phyloP scores from a whole-genome alignment of 2,888 invertebrate genomes.

The Drosophila multiciliata region DNA sequence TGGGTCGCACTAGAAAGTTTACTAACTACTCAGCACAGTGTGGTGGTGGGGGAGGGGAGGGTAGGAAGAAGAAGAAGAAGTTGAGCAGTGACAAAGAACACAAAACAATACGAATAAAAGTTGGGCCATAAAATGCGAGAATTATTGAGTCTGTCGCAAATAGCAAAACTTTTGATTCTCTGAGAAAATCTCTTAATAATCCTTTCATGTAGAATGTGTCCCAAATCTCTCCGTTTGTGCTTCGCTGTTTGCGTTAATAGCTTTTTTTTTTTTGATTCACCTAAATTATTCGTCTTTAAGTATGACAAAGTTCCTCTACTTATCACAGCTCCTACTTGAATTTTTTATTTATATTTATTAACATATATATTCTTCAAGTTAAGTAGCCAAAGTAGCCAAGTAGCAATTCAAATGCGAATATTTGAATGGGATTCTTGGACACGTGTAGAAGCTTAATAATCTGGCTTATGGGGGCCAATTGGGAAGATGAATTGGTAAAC shows the following conservation, averaged over 20 bases:
- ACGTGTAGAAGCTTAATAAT: not conserved
- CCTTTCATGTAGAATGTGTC: slow-evolving; percentile 54
- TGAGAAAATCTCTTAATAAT: slow-evolving; percentile 58
- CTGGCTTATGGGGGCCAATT: slow-evolving; percentile 12
- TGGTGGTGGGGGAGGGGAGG: too few species aligned
- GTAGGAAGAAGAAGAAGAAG: not conserved
- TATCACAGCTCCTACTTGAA: not conserved
- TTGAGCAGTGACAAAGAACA: slow-evolving; percentile 11
- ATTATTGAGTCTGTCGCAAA: slow-evolving; percentile 59
- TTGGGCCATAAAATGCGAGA: slow-evolving; percentile 61
- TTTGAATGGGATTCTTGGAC: not conserved
- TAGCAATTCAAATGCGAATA: not conserved
- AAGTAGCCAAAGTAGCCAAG: too few species aligned
- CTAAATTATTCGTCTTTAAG: not conserved
- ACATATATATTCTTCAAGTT: too few species aligned
- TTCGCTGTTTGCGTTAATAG: slow-evolving; percentile 18
- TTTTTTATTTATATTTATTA: too few species aligned
- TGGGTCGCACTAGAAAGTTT: slow-evolving; percentile 57
- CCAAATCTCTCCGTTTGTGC: slow-evolving; percentile 41
- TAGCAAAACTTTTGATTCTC: slow-evolving; percentile 59
- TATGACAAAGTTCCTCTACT: not conserved
- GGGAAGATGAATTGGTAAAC: not conserved
- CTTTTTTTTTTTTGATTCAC: slow-evolving; percentile 1
- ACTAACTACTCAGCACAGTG: slow-evolving; percentile 25
- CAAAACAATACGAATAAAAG: slow-evolving; percentile 56